phyloP scores from a whole-genome alignment of 2,113 vertebrate species.

The Isichthys henryi region DNA sequence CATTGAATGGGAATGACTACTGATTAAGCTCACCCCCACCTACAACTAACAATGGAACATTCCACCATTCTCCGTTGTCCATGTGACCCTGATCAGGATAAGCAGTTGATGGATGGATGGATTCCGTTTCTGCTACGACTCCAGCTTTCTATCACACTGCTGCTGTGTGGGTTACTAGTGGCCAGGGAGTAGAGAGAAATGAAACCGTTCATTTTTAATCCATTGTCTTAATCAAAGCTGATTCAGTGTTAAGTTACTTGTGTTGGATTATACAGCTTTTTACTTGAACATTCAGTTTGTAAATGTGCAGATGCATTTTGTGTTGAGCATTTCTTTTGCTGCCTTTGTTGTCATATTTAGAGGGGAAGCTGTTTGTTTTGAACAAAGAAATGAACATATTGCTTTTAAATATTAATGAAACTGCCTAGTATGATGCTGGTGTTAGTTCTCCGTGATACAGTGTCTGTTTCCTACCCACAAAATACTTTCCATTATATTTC shows the following conservation, averaged over 20 bases:
- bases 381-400: conserved; percentile 49
- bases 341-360: conserved; percentile 47
- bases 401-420: conserved; percentile 25
- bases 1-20: conserved; percentile 73
- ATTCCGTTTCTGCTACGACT: not conserved
- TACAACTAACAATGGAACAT: not conserved
- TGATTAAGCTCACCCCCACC: not conserved
- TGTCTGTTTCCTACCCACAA: not conserved
- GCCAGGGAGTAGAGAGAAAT: not conserved
- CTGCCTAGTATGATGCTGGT: conserved; percentile 5
- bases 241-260: not conserved
- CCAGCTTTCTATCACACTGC: not conserved
- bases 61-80: not conserved
- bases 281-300: conserved; percentile 37
- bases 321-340: conserved; percentile 61
- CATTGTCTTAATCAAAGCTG: not conserved
- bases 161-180: not conserved
- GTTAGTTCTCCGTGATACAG: not conserved
- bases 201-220: too few species aligned
- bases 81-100: not conserved
- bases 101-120: not conserved
- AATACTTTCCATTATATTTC: not conserved
- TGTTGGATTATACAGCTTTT: conserved; percentile 4
- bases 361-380: conserved; percentile 60
- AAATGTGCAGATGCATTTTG: conserved; percentile 53